phyloP scores from a whole-genome alignment of 2,113 vertebrate genomes.

The Hassar affinis region DNA sequence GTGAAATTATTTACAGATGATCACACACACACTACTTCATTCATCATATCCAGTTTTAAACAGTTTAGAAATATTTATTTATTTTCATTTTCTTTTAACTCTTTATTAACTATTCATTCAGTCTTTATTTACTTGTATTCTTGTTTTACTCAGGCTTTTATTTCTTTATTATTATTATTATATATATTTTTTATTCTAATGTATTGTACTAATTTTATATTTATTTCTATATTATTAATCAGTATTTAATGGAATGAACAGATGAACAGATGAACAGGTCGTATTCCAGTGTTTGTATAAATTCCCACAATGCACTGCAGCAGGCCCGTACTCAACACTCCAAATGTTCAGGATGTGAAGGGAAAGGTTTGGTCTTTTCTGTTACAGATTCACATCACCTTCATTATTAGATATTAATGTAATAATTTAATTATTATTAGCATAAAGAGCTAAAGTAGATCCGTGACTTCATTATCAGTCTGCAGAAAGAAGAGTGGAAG shows the following conservation, averaged over 20 bases:
- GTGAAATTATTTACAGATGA: background rate
- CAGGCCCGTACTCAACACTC: no score
- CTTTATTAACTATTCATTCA: background rate
- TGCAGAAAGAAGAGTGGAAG: background rate
- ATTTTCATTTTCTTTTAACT: background rate
- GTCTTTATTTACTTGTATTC: background rate
- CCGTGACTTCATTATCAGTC: background rate
- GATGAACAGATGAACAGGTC: no score
- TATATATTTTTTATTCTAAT: background rate
- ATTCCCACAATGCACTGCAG: background rate
- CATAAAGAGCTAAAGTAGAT: background rate
- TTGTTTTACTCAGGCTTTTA: background rate
- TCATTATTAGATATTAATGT: no score
- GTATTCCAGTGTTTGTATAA: no score
- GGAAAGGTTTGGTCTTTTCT: no score
- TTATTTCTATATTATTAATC: background rate
- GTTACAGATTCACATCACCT: background rate
- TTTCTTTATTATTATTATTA: background rate
- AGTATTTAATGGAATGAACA: no score
- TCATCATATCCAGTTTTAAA: background rate
- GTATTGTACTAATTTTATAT: background rate
- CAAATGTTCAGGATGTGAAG: no score
- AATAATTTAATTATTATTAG: background rate
- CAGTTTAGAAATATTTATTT: background rate
- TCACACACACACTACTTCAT: background rate